A percentile compares a stretch with the other conserved stretches of the same genome.
These are phyloP conservation scores for Laupala kohalensis DNA, from an alignment of 1,140 invertebrate genomes.

Conservation along the genomic window DNA sequence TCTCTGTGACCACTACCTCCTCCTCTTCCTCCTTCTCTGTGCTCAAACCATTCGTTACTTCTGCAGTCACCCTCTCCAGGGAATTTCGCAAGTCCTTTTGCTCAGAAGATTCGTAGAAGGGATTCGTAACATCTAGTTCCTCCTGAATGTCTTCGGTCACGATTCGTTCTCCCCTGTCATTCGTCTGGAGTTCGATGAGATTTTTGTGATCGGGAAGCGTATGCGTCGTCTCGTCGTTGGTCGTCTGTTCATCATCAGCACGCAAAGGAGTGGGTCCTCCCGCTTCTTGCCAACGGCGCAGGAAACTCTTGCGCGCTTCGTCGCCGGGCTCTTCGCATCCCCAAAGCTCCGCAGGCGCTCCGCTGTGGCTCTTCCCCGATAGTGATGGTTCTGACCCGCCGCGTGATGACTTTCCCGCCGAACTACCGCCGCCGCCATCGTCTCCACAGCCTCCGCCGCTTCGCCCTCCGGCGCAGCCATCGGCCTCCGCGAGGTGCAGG, in stretches of 20 bases:
- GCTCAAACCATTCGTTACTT: no score
- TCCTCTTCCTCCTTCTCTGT: no score
- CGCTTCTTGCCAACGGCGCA: conserved; percentile 5
- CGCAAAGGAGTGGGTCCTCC: background rate
- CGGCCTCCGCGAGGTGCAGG: no score
- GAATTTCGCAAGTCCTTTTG: background rate
- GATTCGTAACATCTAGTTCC: background rate
- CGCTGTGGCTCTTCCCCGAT: background rate
- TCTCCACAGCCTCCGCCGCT: no score
- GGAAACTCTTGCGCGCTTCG: background rate
- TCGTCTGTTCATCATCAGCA: conserved; percentile 1
- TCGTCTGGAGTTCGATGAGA: no score
- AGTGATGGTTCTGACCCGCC: conserved; percentile 3
- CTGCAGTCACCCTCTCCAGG: no score
- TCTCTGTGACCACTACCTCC: no score
- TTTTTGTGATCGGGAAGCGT: background rate
- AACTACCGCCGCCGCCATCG: no score
- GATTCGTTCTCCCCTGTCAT: background rate
- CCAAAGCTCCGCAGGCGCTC: no score
- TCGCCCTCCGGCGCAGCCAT: no score
- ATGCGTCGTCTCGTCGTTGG: background rate
- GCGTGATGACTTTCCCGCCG: background rate
- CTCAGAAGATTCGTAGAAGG: background rate
- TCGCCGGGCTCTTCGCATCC: no score
- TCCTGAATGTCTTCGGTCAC: background rate